These are phyloP conservation scores for Pyralis farinalis DNA, from an alignment of 2,888 invertebrate species.

Conservation along the genomic window DNA sequence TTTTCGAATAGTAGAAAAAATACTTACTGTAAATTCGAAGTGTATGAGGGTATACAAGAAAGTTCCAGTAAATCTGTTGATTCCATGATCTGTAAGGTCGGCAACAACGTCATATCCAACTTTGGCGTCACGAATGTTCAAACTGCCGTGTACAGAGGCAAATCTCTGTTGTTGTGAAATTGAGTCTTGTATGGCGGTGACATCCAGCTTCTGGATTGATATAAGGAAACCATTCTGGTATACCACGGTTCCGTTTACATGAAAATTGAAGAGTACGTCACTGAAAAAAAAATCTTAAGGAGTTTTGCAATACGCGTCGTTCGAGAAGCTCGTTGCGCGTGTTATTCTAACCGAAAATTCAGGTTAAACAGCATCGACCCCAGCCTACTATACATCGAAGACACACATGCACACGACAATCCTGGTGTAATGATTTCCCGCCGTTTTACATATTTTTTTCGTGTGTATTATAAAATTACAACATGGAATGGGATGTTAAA, in stretches of 20 bases:
- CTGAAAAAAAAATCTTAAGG: too few species aligned
- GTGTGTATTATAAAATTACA: too few species aligned
- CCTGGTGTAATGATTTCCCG: too few species aligned
- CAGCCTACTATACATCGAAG: too few species aligned
- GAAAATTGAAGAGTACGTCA: constrained; percentile 37
- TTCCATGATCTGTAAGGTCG: constrained; percentile 23
- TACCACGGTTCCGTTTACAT: constrained; percentile 36
- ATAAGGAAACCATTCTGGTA: constrained; percentile 55
- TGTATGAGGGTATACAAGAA: constrained; percentile 23
- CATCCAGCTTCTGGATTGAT: constrained; percentile 44
- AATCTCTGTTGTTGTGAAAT: constrained; percentile 17
- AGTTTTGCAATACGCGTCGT: too few species aligned
- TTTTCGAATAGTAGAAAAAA: too few species aligned
- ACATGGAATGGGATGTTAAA: too few species aligned
- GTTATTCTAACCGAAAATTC: too few species aligned
- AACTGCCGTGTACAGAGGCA: constrained; percentile 23
- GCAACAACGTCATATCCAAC: constrained; percentile 48
- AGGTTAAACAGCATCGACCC: too few species aligned
- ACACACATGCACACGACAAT: too few species aligned
- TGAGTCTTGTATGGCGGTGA: constrained; percentile 19
- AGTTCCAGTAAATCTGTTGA: constrained; percentile 37
- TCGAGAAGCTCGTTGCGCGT: too few species aligned
- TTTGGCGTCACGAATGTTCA: constrained; percentile 33
- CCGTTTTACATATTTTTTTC: too few species aligned
- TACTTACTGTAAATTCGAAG: constrained; percentile 32